Conservation (phyloP, 2,888 invertebrate genomes). For the Dinocampus coccinellae region DNA sequence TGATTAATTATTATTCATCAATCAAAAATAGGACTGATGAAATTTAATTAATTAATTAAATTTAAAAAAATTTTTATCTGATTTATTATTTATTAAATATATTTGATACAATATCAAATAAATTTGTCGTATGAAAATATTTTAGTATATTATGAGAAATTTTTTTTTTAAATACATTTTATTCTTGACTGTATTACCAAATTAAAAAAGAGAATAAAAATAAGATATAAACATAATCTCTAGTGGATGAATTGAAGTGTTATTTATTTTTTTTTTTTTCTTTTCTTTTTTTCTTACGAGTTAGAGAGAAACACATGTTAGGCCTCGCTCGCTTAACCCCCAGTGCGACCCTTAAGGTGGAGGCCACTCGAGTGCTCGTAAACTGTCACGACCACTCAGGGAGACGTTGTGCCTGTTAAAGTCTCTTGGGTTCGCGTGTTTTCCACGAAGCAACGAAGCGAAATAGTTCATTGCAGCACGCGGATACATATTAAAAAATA, state of each 20-base stretch:
- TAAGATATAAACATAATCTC: conserved; percentile 1
- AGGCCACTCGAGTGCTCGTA: conserved; percentile 47
- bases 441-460: conserved; percentile 39
- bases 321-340: conserved; percentile 31
- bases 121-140: background rate
- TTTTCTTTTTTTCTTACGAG: conserved; percentile 18
- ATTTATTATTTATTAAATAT: too few species aligned
- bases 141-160: background rate
- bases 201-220: background rate
- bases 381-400: conserved; percentile 49
- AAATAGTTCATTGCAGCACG: conserved; percentile 32
- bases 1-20: too few species aligned
- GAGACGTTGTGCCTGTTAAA: conserved; percentile 29
- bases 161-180: background rate
- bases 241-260: conserved; percentile 24
- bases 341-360: conserved; percentile 36
- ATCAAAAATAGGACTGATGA: too few species aligned
- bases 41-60: too few species aligned
- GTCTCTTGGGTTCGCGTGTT: conserved; percentile 9
- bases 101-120: background rate
- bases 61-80: too few species aligned
- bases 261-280: too few species aligned
- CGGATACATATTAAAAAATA: conserved; percentile 30
- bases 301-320: conserved; percentile 41
- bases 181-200: background rate